A percentile compares a stretch with the other conserved stretches of the same genome.
These are phyloP conservation scores for Yasuhikotakia modesta DNA, from an alignment of 2,797 vertebrate genomes.

Conservation along the genomic window DNA sequence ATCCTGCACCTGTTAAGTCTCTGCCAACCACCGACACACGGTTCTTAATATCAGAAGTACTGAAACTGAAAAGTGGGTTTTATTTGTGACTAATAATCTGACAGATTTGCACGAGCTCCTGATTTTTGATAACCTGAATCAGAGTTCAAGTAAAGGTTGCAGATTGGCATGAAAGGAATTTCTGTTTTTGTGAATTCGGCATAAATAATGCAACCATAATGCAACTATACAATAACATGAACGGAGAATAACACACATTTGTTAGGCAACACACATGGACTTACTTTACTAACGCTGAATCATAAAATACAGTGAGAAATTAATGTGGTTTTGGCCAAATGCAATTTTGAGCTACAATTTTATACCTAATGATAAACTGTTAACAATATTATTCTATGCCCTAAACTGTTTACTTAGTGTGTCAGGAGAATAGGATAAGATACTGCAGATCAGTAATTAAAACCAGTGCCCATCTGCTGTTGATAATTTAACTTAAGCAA, in stretches of 20 bases:
- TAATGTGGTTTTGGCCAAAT: not conserved
- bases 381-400: not conserved
- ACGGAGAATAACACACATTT: not conserved
- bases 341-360: not conserved
- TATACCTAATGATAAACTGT: not conserved
- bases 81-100: not conserved
- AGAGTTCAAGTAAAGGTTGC: not conserved
- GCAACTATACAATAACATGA: not conserved
- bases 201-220: too few species aligned
- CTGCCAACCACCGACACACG: not conserved
- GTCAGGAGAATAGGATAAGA: conserved; percentile 21
- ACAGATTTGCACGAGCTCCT: too few species aligned
- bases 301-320: not conserved
- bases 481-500: conserved; percentile 1
- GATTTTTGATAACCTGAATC: not conserved
- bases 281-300: not conserved
- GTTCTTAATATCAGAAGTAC: not conserved
- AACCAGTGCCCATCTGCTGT: conserved; percentile 22
- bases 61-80: not conserved
- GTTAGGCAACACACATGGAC: not conserved
- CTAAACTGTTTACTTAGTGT: not conserved
- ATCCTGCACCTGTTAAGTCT: conserved; percentile 7
- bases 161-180: not conserved
- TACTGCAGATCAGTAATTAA: conserved; percentile 36
- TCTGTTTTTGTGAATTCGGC: not conserved